These are phyloP conservation scores for Turdus rufiventris DNA, from an alignment of 2,113 vertebrate species.

Conservation along the genomic window DNA sequence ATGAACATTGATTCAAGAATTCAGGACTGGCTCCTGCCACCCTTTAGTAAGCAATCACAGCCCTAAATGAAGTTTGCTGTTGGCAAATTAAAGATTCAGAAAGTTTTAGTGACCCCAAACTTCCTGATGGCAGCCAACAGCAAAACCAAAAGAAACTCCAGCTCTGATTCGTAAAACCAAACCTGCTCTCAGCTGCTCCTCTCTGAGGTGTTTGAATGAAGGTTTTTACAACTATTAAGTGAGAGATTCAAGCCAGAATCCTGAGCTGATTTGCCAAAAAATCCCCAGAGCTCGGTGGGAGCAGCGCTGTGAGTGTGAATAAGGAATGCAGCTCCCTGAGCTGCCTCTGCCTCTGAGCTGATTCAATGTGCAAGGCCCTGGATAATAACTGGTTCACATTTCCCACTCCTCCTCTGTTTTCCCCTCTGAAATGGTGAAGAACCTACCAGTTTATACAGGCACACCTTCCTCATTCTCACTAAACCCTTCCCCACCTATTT, in stretches of 20 bases:
- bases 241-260: background rate
- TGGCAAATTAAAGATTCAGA: background rate
- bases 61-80: background rate
- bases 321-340: background rate
- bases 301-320: fast-evolving
- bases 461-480: background rate
- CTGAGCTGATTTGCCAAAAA: background rate
- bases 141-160: background rate
- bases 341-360: background rate
- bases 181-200: background rate
- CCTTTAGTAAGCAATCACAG: background rate
- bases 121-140: background rate
- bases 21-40: background rate
- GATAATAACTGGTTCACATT: background rate
- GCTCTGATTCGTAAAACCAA: background rate
- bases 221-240: background rate
- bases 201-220: background rate
- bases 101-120: background rate
- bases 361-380: background rate
- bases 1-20: background rate
- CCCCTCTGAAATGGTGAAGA: background rate
- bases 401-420: background rate
- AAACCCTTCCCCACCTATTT: background rate
- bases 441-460: background rate
- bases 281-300: background rate